Conservation (phyloP, 2,888 invertebrate species). For the Gastracanthus pulcherrimus region DNA sequence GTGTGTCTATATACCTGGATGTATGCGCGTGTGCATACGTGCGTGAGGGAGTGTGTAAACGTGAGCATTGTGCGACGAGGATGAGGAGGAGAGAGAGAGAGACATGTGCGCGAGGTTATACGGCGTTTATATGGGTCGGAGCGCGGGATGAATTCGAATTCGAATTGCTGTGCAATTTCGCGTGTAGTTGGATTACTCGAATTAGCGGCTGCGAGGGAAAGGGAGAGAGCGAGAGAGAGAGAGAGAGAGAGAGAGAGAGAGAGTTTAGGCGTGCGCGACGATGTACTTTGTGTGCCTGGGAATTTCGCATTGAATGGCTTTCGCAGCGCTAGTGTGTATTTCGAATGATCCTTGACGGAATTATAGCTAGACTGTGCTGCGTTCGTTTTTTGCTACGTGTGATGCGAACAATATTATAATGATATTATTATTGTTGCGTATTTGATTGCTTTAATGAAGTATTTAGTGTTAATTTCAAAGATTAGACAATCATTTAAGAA, state of each 20-base stretch:
- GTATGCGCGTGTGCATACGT: background rate
- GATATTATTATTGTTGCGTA: too few relatives aligned
- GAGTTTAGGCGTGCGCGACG: background rate
- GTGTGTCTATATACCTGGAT: background rate
- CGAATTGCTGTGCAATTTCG: slow-evolving; percentile 47
- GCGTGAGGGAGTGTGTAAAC: too few relatives aligned
- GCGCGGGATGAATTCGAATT: background rate
- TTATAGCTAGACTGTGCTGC: too few relatives aligned
- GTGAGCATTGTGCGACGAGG: background rate
- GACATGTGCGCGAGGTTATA: background rate
- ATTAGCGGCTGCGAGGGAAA: background rate
- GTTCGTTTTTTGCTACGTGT: too few relatives aligned
- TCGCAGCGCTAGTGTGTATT: background rate
- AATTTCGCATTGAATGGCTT: background rate
- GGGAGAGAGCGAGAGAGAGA: background rate
- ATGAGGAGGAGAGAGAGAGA: background rate
- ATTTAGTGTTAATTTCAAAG: too few relatives aligned
- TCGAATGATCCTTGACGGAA: background rate
- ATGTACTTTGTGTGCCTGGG: slow-evolving; percentile 3
- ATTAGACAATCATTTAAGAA: too few relatives aligned
- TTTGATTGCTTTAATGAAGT: too few relatives aligned
- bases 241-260: background rate
- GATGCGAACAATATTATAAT: too few relatives aligned
- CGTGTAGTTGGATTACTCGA: slow-evolving; percentile 38
- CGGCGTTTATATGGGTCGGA: slow-evolving; percentile 8